Evolutionary conservation across 1,140 invertebrate species (phyloP).

Genomic region (Zaprionus camerounensis): DNA sequence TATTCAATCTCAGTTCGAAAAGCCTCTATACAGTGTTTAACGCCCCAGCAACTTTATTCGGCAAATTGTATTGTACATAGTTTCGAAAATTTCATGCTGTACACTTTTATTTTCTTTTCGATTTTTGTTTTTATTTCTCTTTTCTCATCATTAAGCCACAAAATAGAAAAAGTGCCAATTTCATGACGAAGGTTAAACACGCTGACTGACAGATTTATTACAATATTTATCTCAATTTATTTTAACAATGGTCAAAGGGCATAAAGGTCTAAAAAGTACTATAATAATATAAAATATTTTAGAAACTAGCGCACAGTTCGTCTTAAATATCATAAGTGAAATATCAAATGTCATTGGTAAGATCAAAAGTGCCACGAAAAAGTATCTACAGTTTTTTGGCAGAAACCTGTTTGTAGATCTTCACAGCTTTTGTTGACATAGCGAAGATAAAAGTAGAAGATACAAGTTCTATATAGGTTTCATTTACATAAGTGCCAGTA

Average conservation of each 20-base stretch:
- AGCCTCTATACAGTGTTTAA: neutral
- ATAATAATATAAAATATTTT: neutral
- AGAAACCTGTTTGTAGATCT: neutral
- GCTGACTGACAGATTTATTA: neutral
- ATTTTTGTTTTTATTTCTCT: conserved; percentile 1
- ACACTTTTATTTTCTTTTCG: conserved; percentile 9
- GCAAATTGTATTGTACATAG: neutral
- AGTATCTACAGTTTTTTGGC: neutral
- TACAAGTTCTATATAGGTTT: neutral
- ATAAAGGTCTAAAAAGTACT: neutral
- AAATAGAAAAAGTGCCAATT: conserved; percentile 21
- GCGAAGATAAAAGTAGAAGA: neutral
- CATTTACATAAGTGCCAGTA: neutral
- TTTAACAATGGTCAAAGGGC: neutral
- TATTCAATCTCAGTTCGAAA: neutral
- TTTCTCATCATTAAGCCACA: conserved; percentile 12
- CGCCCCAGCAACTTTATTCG: neutral
- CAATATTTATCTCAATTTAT: neutral
- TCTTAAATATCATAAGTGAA: neutral
- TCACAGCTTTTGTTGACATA: neutral
- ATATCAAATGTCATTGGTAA: neutral
- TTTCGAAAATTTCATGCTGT: neutral
- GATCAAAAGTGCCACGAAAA: neutral
- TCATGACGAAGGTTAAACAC: conserved; percentile 21
- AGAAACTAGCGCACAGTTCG: neutral